Conservation (phyloP, 2,888 invertebrate genomes). For the Willowsia nigromaculata region DNA sequence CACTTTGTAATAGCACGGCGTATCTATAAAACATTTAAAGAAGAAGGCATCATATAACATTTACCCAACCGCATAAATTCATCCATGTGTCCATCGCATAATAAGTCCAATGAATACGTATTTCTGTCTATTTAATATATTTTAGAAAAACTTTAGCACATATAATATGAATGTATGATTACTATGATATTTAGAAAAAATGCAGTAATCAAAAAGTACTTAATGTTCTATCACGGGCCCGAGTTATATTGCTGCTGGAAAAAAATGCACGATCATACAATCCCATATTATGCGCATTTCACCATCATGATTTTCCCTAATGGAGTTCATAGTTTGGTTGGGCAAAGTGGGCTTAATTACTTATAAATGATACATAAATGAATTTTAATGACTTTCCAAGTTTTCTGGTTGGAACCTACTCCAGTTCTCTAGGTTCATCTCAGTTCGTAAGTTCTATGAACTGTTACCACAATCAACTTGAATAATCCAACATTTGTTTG, state of each 20-base stretch:
- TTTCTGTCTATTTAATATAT: no score
- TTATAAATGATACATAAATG: conserved; percentile 56
- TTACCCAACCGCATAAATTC: background rate
- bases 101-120: background rate
- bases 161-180: no score
- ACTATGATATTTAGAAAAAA: background rate
- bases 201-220: conserved; percentile 29
- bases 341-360: conserved; percentile 52
- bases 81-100: background rate
- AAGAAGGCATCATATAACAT: background rate
- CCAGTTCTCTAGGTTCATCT: background rate
- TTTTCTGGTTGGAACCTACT: background rate
- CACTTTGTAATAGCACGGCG: conserved; percentile 71
- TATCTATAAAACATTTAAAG: conserved; percentile 49
- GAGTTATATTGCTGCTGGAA: background rate
- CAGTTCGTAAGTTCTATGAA: background rate
- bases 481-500: background rate
- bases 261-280: background rate
- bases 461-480: background rate
- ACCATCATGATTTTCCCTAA: background rate
- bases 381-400: conserved; percentile 31
- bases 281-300: background rate
- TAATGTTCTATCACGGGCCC: background rate
- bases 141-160: no score
- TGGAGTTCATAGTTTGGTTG: background rate